Evolutionary conservation across 2,888 invertebrate species (phyloP).

Genomic region (Trichopria drosophilae): DNA sequence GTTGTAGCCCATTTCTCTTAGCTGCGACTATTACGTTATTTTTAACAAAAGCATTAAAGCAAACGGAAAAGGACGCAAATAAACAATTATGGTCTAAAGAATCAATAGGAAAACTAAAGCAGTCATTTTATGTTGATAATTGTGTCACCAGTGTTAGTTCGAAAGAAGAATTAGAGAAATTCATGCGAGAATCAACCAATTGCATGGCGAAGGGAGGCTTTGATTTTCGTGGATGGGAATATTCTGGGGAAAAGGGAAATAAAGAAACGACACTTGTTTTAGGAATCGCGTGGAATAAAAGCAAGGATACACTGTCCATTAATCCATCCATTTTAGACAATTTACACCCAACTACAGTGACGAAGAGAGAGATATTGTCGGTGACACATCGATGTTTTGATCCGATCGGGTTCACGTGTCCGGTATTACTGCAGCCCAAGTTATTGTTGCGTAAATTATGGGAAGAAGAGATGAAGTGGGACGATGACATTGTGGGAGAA

Average conservation of each 20-base stretch:
- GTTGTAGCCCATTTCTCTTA: background rate
- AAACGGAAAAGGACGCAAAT: background rate
- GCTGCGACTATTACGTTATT: background rate
- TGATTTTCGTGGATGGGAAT: constrained; percentile 1
- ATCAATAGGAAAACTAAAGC: background rate
- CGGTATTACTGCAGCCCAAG: constrained; percentile 31
- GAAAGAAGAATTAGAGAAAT: background rate
- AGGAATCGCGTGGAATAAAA: background rate
- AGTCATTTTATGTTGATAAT: constrained; percentile 1
- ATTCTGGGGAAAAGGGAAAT: background rate
- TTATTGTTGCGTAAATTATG: constrained; percentile 32
- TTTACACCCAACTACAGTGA: constrained; percentile 12
- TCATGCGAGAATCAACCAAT: background rate
- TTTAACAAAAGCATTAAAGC: background rate
- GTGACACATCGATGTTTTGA: constrained; percentile 32
- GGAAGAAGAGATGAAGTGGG: constrained; percentile 24
- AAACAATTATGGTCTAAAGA: background rate
- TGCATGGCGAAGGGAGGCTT: background rate
- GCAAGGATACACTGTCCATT: background rate
- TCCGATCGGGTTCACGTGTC: constrained; percentile 31
- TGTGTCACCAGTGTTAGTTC: constrained; percentile 1
- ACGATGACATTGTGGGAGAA: constrained; percentile 19
- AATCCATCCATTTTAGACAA: background rate
- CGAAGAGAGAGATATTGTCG: constrained; percentile 34
- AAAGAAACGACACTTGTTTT: background rate